Base-by-base conservation (phyloP, 2,797 vertebrate species). In the Phrynocephalus forsythii region DNA sequence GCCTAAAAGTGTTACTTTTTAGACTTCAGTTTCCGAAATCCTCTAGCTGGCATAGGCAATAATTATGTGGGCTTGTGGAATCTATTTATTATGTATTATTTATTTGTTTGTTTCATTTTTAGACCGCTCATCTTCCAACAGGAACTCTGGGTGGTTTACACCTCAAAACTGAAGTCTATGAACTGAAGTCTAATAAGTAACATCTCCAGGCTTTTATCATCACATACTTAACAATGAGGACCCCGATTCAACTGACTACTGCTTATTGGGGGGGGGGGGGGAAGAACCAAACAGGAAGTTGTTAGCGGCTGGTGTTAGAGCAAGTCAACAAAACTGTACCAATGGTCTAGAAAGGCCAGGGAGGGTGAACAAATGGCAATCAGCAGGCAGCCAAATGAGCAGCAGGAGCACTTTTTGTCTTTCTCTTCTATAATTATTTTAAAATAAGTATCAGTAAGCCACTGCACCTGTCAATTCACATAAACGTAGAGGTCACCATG, bases 401-500 rank as follows among this genome's bases (percentile, higher is more conserved):
- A 30, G 72, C 28, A 33, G 76, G 30, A 76, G 56, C 30, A 82
- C n/a, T 83, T 87, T 44, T 87, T 76, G n/a, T 26, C 73, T 68
- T 80, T 84, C 83, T 80, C 77, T 63, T 73, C 72, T 82, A 26
- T 85, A 77, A 68, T 85, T 77, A 48, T 82, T 89, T 85, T 77
- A 82, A 89, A 83, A 77, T 85, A 83, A 60, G 8, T 71, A 87
- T 83, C 75, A 30, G 81, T 48, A 83, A 83, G 78, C 71, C 75
- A 83, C 75, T 78, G 75, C 73, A 71, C 50, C 67, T 82, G 63
- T 69, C 63, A 68, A 30, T 30, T 71, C 28, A 84, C 4, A 24
- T 63, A 83, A 87, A 85, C 38, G 78, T 48, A 48, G 44, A 18
- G 38, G 71, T 76, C 79, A 76, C 60, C 63, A 89, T 66, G 48